phyloP scores from a whole-genome alignment of 2,797 vertebrate species.

The Sebastes iracundus region DNA sequence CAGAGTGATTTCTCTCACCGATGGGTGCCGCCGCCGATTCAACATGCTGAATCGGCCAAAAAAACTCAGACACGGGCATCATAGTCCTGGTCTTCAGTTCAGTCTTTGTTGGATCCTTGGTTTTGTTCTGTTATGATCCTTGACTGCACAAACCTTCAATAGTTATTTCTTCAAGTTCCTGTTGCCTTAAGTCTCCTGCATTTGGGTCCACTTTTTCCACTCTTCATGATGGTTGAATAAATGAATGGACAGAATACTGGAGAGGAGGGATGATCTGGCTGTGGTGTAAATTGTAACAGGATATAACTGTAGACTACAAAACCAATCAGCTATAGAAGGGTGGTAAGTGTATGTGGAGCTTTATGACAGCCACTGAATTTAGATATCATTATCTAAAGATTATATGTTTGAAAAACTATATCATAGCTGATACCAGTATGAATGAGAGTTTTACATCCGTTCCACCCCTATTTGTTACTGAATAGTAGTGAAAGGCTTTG shows the following conservation, averaged over 20 bases:
- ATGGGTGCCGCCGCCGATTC: no score
- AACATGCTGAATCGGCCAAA: no score
- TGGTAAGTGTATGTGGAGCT: background rate
- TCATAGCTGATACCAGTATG: background rate
- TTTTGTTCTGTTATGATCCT: background rate
- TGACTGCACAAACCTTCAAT: background rate
- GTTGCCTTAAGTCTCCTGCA: background rate
- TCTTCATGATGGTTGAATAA: background rate
- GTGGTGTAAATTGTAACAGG: slow-evolving; percentile 12
- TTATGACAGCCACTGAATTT: background rate
- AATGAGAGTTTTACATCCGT: background rate
- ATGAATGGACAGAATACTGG: slow-evolving; percentile 3
- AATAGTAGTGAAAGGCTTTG: background rate
- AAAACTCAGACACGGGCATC: no score
- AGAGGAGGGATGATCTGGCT: slow-evolving; percentile 3
- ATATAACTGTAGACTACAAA: slow-evolving; percentile 11
- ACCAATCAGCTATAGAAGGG: background rate
- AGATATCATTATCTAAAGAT: background rate
- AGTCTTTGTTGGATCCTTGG: background rate
- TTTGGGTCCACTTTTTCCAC: background rate
- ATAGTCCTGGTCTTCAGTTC: background rate
- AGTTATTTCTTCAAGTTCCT: background rate
- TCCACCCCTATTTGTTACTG: background rate
- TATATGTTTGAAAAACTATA: background rate
- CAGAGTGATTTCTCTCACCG: no score